phyloP scores from a whole-genome alignment of 2,113 vertebrate genomes.

The Phylloscopus whistleri region DNA sequence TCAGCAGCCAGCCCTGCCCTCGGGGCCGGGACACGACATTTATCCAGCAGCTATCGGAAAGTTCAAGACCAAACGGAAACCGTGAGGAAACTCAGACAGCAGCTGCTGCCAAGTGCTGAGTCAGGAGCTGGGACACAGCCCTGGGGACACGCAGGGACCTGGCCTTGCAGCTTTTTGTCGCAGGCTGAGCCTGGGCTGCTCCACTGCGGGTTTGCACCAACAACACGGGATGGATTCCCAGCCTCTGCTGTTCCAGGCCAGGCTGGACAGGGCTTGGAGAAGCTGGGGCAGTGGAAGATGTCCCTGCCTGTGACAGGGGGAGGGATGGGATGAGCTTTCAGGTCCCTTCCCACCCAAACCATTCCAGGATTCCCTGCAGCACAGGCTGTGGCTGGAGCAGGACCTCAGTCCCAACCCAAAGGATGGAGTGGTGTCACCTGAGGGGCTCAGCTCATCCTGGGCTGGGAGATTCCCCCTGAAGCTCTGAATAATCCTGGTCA shows the following conservation, averaged over 20 bases:
- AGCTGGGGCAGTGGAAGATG: background rate
- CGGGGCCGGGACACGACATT: background rate
- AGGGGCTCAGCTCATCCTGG: background rate
- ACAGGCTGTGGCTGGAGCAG: background rate
- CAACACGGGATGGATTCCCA: rapidly evolving
- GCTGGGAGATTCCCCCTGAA: background rate
- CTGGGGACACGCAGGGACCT: background rate
- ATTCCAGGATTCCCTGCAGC: too few species aligned
- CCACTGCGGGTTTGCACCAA: background rate
- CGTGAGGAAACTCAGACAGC: background rate
- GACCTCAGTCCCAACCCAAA: rapidly evolving
- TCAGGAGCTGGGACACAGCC: background rate
- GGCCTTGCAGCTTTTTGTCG: rapidly evolving
- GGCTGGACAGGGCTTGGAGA: background rate
- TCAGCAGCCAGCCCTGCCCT: background rate
- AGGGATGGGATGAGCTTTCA: background rate
- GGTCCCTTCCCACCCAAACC: background rate
- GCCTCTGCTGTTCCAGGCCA: background rate
- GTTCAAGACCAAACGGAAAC: background rate
- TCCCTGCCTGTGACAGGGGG: background rate
- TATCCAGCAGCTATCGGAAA: background rate
- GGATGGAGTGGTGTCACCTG: background rate
- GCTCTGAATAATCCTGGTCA: background rate
- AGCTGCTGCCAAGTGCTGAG: background rate
- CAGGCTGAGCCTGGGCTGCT: background rate